Percentiles rank a stretch among this genome's conserved stretches.
Evolutionary conservation across 2,888 invertebrate species (phyloP).

Genomic region (Pheosia tremula): DNA sequence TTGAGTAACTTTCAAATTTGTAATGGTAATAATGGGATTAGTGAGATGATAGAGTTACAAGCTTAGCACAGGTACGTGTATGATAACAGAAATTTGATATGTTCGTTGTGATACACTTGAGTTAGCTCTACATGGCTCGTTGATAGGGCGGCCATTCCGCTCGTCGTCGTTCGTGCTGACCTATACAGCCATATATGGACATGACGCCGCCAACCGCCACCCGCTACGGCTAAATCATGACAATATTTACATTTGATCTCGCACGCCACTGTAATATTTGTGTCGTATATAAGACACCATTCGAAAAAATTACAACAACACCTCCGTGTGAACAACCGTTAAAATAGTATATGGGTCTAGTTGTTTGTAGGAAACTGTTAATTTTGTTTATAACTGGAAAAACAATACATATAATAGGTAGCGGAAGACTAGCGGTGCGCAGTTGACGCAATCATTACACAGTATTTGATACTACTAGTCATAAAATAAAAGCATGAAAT

Average conservation of each 20-base stretch:
- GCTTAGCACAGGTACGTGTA: background rate
- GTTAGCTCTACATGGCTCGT: conserved; percentile 58
- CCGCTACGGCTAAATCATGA: conserved; percentile 64
- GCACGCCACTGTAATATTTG: conserved; percentile 53
- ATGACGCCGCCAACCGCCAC: conserved; percentile 61
- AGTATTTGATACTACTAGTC: too few species aligned
- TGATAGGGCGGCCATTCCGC: conserved; percentile 47
- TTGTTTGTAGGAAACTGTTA: conserved; percentile 25
- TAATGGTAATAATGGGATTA: too few species aligned
- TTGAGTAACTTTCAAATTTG: too few species aligned
- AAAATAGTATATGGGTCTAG: conserved; percentile 18
- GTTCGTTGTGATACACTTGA: conserved; percentile 37
- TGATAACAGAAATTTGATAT: conserved; percentile 19
- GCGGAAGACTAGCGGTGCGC: conserved; percentile 22
- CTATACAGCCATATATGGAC: conserved; percentile 69
- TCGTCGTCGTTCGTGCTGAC: conserved; percentile 53
- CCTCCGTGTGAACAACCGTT: conserved; percentile 28
- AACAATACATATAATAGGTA: conserved; percentile 9
- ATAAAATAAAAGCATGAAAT: too few species aligned
- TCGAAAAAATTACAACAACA: conserved; percentile 20
- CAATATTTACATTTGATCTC: conserved; percentile 67
- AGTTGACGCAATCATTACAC: conserved; percentile 26
- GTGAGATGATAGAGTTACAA: background rate
- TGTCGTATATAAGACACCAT: conserved; percentile 33
- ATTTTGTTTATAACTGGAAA: conserved; percentile 12